These are phyloP conservation scores for Cyclura pinguis DNA, from an alignment of 2,797 vertebrate genomes.

Conservation along the genomic window DNA sequence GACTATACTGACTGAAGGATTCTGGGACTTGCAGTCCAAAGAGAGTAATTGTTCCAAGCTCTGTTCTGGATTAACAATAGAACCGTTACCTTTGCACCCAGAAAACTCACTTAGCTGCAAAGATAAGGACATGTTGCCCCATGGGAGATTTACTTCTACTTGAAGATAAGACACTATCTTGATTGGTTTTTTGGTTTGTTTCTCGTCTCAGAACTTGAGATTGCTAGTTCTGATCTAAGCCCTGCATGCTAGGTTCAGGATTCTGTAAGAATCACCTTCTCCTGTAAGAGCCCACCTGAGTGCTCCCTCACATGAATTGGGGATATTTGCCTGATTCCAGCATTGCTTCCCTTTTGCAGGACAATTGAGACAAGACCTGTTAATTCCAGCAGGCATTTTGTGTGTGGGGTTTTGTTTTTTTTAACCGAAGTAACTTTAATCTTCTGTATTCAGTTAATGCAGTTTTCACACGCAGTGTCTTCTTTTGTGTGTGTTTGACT, in stretches of 20 bases:
- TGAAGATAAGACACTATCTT: background rate
- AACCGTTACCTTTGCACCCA: background rate
- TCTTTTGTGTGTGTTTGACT: background rate
- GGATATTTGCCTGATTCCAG: background rate
- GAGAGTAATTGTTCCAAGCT: too few relatives aligned
- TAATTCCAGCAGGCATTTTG: background rate
- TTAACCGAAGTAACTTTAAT: background rate
- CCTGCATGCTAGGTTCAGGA: background rate
- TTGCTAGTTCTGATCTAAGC: too few relatives aligned
- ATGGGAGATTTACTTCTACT: background rate
- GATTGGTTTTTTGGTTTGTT: too few relatives aligned
- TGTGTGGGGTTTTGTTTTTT: too few relatives aligned
- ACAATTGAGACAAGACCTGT: background rate
- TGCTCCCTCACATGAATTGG: background rate
- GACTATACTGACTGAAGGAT: too few relatives aligned
- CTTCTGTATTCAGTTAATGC: background rate
- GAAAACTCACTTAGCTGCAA: background rate
- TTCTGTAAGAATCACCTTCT: background rate
- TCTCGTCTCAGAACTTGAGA: too few relatives aligned
- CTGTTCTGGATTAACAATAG: too few relatives aligned
- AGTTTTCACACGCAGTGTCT: background rate
- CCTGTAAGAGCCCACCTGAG: background rate
- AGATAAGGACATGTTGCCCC: background rate
- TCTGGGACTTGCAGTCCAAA: too few relatives aligned
- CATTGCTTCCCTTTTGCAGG: background rate